Evolutionary conservation across 2,797 vertebrate species (phyloP).

Genomic region (Arctocebus calabarensis): DNA sequence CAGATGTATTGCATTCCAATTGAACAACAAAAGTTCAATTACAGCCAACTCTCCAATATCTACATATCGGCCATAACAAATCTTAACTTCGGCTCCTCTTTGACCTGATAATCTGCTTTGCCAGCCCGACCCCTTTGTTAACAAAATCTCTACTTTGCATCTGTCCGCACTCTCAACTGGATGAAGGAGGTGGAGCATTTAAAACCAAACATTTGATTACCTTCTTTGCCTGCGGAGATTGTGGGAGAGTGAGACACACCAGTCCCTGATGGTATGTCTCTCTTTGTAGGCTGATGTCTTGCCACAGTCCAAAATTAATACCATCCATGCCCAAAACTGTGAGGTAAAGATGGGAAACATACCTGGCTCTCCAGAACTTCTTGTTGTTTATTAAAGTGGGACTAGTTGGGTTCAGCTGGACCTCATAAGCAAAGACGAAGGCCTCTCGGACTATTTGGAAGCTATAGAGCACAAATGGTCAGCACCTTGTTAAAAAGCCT

Average conservation of each 20-base stretch:
- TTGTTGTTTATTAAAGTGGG: not conserved
- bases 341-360: not conserved
- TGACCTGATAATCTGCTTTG: conserved; percentile 12
- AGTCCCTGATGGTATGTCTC: not conserved
- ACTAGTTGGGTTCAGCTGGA: not conserved
- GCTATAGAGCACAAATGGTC: not conserved
- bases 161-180: not conserved
- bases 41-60: conserved; percentile 59
- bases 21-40: conserved; percentile 74
- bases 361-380: not conserved
- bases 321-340: not conserved
- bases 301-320: not conserved
- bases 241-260: not conserved
- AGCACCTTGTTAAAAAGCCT: not conserved
- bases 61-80: conserved; percentile 60
- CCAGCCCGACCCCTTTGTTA: not conserved
- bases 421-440: not conserved
- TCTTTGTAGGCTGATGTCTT: not conserved
- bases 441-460: not conserved
- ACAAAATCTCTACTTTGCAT: conserved; percentile 44
- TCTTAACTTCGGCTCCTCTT: conserved; percentile 42
- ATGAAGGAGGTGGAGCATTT: not conserved
- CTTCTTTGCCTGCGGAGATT: not conserved
- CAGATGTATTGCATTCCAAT: conserved; percentile 58
- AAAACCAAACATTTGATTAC: not conserved